A percentile compares a stretch with the other conserved stretches of the same genome.
These are phyloP conservation scores for Sebastes vulpes DNA, from an alignment of 2,797 vertebrate species.

Conservation along the genomic window DNA sequence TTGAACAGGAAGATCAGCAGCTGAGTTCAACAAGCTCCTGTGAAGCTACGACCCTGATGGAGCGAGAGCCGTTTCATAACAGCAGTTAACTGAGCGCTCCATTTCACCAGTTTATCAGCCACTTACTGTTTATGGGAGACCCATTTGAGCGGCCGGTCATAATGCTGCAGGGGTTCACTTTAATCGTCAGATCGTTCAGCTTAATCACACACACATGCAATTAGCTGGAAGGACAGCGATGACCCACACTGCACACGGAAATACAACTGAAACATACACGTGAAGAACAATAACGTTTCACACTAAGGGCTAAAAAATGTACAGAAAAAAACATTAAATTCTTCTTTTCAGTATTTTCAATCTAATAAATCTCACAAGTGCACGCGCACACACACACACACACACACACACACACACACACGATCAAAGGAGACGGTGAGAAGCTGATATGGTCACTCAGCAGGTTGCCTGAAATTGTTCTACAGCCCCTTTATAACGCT, in stretches of 20 bases:
- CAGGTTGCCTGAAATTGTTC: constrained; percentile 28
- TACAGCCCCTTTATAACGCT: constrained; percentile 23
- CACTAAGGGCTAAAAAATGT: neutral
- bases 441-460: constrained; percentile 14
- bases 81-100: constrained; percentile 34
- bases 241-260: constrained; percentile 1
- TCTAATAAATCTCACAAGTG: too few species aligned
- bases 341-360: too few species aligned
- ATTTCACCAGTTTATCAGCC: constrained; percentile 50
- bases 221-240: constrained; percentile 8
- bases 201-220: constrained; percentile 14
- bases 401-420: neutral
- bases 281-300: neutral
- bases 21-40: constrained; percentile 16
- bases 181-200: constrained; percentile 28
- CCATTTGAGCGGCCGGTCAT: constrained; percentile 38
- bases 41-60: neutral
- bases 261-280: neutral
- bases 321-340: neutral
- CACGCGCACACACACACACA: neutral
- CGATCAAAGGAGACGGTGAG: neutral
- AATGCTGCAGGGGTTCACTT: constrained; percentile 25
- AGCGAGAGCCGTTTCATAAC: constrained; percentile 4
- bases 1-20: neutral
- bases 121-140: constrained; percentile 44